These are phyloP conservation scores for Thryonomys swinderianus DNA, from an alignment of 2,113 vertebrate species.

Conservation along the genomic window DNA sequence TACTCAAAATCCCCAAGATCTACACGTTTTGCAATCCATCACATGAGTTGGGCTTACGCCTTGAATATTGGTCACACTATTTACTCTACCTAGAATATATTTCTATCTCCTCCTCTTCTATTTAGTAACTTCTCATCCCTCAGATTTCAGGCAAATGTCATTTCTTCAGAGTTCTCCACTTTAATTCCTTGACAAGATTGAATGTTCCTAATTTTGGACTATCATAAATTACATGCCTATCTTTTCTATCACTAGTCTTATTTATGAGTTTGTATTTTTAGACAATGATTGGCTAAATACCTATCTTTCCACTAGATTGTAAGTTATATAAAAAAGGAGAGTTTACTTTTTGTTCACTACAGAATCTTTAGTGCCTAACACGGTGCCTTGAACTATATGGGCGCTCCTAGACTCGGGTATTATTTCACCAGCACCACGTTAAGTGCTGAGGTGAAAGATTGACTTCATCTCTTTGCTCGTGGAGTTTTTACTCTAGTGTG, in stretches of 20 bases:
- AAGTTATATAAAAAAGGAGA: background rate
- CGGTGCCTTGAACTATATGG: background rate
- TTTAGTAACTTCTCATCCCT: background rate
- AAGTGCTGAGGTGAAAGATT: background rate
- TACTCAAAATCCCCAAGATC: background rate
- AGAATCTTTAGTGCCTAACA: background rate
- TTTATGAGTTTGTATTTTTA: slow-evolving; percentile 16
- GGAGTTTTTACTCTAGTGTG: background rate
- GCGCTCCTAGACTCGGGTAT: background rate
- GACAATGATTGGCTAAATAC: background rate
- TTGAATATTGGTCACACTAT: background rate
- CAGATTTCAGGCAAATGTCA: slow-evolving; percentile 8
- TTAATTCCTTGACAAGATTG: background rate
- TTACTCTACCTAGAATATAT: background rate
- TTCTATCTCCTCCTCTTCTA: slow-evolving; percentile 11
- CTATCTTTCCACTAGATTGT: background rate
- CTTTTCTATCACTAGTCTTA: background rate
- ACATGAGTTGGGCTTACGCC: background rate
- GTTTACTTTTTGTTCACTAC: background rate
- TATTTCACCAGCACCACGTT: background rate
- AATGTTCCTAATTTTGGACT: background rate
- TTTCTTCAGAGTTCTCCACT: background rate
- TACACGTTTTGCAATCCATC: background rate
- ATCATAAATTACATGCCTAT: background rate
- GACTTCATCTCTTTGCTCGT: background rate